Conservation (phyloP, 2,797 vertebrate species). For the Malacoctenus gilli region DNA sequence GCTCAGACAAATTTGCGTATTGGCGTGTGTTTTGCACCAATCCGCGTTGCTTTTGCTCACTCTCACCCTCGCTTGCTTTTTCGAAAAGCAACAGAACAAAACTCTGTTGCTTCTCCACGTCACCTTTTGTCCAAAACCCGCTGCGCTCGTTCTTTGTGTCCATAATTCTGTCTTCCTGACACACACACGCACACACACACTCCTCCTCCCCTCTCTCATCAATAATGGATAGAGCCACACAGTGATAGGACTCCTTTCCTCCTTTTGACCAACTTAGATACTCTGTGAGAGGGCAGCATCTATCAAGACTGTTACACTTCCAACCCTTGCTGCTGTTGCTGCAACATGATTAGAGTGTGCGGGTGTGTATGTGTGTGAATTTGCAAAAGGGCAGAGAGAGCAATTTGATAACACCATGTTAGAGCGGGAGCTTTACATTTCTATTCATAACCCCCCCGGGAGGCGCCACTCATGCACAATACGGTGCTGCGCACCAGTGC, state of each 20-base stretch:
- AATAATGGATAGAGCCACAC: slow-evolving; percentile 59
- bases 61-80: no score
- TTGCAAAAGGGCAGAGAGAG: slow-evolving; percentile 47
- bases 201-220: slow-evolving; percentile 37
- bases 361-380: slow-evolving; percentile 23
- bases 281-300: slow-evolving; percentile 52
- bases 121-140: slow-evolving; percentile 7
- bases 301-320: slow-evolving; percentile 51
- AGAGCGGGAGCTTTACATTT: slow-evolving; percentile 38
- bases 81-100: no score
- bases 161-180: slow-evolving; percentile 12
- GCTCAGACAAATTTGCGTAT: no score
- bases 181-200: neutral
- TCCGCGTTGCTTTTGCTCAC: no score
- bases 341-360: slow-evolving; percentile 39
- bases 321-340: slow-evolving; percentile 25
- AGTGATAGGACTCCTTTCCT: slow-evolving; percentile 45
- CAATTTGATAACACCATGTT: slow-evolving; percentile 54
- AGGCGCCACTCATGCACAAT: slow-evolving; percentile 49
- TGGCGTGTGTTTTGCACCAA: no score
- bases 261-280: slow-evolving; percentile 54
- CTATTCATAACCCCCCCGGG: slow-evolving; percentile 48
- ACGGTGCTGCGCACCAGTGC: slow-evolving; percentile 8
- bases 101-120: neutral
- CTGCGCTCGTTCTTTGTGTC: neutral